Evolutionary conservation across 2,113 vertebrate species (phyloP).

Genomic region (Carollia perspicillata): DNA sequence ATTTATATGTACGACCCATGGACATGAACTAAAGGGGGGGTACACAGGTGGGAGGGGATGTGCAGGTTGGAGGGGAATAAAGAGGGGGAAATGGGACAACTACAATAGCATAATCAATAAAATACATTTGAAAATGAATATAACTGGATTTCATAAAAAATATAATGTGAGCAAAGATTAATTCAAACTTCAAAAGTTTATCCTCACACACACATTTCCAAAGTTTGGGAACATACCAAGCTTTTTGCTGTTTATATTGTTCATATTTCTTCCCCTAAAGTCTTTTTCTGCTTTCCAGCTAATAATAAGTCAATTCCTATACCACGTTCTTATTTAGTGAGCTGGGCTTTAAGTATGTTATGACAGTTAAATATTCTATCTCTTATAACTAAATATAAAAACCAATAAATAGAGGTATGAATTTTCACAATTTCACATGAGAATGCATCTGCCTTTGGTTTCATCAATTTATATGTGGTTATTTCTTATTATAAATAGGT

Average conservation of each 20-base stretch:
- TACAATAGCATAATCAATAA: too few species aligned
- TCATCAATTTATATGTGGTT: slow-evolving; percentile 61
- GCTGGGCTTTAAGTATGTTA: slow-evolving; percentile 43
- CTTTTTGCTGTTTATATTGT: slow-evolving; percentile 1
- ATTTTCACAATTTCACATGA: slow-evolving; percentile 71
- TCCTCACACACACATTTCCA: not conserved
- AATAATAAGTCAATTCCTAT: slow-evolving; percentile 46
- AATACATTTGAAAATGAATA: not conserved
- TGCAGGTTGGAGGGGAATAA: too few species aligned
- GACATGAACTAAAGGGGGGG: too few species aligned
- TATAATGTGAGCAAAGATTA: not conserved
- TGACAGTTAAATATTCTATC: slow-evolving; percentile 63
- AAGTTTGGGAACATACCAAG: not conserved
- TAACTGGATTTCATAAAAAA: slow-evolving; percentile 11
- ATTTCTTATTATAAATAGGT: slow-evolving; percentile 68
- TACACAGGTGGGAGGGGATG: too few species aligned
- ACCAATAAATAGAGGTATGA: slow-evolving; percentile 63
- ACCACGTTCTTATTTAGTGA: slow-evolving; percentile 40
- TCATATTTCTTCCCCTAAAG: not conserved
- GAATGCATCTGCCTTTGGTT: slow-evolving; percentile 64
- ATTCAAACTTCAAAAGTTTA: not conserved
- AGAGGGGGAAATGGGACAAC: too few species aligned
- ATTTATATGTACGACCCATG: too few species aligned
- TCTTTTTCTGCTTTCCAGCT: slow-evolving; percentile 32
- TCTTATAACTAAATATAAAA: slow-evolving; percentile 69